Conservation (phyloP, 2,888 invertebrate genomes). For the Caenorhabditis drosophilae region DNA sequence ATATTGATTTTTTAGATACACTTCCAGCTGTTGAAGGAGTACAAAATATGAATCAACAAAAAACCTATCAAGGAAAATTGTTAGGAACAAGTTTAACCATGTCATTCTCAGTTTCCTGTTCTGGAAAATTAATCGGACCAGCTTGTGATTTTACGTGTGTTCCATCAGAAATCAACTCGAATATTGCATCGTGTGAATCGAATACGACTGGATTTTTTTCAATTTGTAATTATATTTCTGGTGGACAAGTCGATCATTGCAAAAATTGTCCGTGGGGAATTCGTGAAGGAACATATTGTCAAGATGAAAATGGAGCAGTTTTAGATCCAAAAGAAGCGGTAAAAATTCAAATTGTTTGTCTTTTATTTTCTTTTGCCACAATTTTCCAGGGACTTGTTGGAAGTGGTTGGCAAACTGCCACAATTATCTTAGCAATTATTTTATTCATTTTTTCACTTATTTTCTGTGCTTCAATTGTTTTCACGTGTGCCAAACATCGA, state of each 20-base stretch:
- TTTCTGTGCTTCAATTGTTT: slow-evolving; percentile 15
- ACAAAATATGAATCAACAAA: slow-evolving; percentile 45
- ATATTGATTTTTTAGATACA: not conserved
- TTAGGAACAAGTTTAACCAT: slow-evolving; percentile 54
- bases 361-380: not conserved
- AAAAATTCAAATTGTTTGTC: slow-evolving; percentile 1
- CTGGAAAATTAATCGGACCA: slow-evolving; percentile 57
- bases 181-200: slow-evolving; percentile 47
- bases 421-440: slow-evolving; percentile 54
- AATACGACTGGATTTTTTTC: slow-evolving; percentile 58
- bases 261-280: slow-evolving; percentile 66
- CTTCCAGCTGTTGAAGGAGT: slow-evolving; percentile 34
- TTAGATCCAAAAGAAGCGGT: slow-evolving; percentile 49
- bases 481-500: slow-evolving; percentile 11
- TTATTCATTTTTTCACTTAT: slow-evolving; percentile 41
- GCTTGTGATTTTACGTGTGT: slow-evolving; percentile 60
- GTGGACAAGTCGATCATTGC: slow-evolving; percentile 58
- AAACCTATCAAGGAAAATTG: slow-evolving; percentile 48
- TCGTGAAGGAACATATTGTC: slow-evolving; percentile 55
- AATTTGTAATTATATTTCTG: slow-evolving; percentile 49
- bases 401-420: slow-evolving; percentile 51
- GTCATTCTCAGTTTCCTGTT: slow-evolving; percentile 59
- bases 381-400: slow-evolving; percentile 49
- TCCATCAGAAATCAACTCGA: slow-evolving; percentile 45
- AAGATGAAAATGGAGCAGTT: slow-evolving; percentile 52